A percentile compares a stretch with the other conserved stretches of the same genome.
These are phyloP conservation scores for Megaptera novaeangliae DNA, from an alignment of 2,113 vertebrate species.

Conservation along the genomic window DNA sequence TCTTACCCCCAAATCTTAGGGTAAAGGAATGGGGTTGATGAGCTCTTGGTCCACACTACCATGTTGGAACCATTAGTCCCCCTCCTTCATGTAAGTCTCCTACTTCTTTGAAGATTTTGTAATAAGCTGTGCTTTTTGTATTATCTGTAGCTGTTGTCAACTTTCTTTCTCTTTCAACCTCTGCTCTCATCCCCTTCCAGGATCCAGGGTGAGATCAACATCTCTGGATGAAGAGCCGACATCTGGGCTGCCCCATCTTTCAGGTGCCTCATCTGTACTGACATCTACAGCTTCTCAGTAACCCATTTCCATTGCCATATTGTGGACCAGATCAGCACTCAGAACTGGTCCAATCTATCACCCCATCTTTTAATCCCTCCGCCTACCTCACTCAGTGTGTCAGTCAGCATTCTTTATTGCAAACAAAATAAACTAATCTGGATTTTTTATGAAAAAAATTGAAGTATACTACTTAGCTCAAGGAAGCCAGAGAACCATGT, in stretches of 20 bases:
- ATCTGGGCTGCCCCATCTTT: background rate
- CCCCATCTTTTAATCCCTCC: background rate
- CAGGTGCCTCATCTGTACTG: background rate
- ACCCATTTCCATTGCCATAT: background rate
- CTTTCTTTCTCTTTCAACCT: background rate
- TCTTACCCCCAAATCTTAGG: background rate
- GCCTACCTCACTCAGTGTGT: background rate
- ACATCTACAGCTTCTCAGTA: background rate
- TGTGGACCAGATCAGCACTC: background rate
- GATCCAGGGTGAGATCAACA: background rate
- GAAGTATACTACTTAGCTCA: background rate
- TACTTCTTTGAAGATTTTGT: background rate
- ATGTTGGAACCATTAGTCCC: background rate
- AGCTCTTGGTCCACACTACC: background rate
- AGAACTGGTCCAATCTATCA: background rate
- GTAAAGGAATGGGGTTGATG: background rate
- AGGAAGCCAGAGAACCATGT: background rate
- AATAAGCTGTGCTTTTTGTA: background rate
- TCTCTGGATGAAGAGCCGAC: background rate
- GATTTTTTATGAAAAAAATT: background rate
- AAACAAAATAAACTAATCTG: background rate
- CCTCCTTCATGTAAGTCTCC: background rate
- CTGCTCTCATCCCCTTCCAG: background rate
- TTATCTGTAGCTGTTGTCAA: background rate
- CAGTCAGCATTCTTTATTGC: background rate